Evolutionary conservation across 2,888 invertebrate genomes (phyloP), one percentile per base, ranked within the genome.

Genomic region (Pachymerium ferrugineum): DNA sequence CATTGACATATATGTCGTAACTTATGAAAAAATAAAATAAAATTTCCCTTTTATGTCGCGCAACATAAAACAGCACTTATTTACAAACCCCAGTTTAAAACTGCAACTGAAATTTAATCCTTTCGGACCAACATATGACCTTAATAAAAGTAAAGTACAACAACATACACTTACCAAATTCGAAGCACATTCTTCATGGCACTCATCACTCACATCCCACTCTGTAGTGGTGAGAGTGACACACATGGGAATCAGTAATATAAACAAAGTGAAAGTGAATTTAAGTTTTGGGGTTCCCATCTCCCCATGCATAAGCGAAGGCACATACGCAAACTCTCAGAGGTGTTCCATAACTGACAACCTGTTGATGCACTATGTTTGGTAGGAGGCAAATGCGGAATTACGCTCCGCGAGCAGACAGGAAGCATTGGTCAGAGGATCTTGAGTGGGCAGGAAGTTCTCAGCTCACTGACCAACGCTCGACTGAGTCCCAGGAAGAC

Each of bases 181-280:
- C 33, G 69, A 30, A 33, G 31, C 69, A 69, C 69, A 69, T 69
- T 69, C 69, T 33, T 33, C 33, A 69, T 69, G 69, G 69, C 69
- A 69, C 30, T 33, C 30, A 30, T 69, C 69, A 69, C 31, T 69
- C 69, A 69, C 69, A 30, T 69, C 69, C 69, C 16, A 69, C 25
- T 62, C 62, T 62, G 28, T 62, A 62, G 62, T 62, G 14, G 25
- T 3, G 25, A 62, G 28, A 62, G 62, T 62, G 62, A 62, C 62
- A 62, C 62, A 25, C 62, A 25, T 25, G 62, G 62, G 62, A 62
- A 62, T 62, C 62, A 62, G 62, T 62, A 62, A 62, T 62, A 28
- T 62, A 62, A 62, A 62, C 62, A 62, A 62, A 28, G 28, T 62
- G 62, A 62, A 25, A 62, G 62, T 62, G 62, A 62, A 14, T 62